Base-by-base conservation (phyloP, 1,140 invertebrate genomes). In the Drosophila albomicans region DNA sequence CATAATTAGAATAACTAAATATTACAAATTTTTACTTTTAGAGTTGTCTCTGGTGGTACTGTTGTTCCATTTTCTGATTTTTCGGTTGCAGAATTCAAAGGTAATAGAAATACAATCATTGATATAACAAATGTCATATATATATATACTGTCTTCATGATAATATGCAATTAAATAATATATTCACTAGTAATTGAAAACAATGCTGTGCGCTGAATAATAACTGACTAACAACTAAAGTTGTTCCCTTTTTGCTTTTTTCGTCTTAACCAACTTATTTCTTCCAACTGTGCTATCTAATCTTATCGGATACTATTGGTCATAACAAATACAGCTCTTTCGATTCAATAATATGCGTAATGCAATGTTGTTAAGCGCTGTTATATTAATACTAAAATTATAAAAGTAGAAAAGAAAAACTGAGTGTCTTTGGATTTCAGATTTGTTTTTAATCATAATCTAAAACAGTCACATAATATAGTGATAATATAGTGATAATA, bases 171-270 rank as follows among this genome's bases (percentile, higher is more conserved):
- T 43, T 16, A 30, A 38, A n/a, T 25, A 28, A 45, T 25, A 20
- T 11, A 15, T 25, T 35, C 11, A 7, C 30, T 35, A 38, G 46
- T 16, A 43, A 20, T 11, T 35, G 4, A 28, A 13, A n/a, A 7
- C 51, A 32, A 13, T n/a, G 28, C 15, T 62, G 38, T 52, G 13
- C 10, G 4, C 38, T 20, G 56, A 45, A 52, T 52, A 67, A 32
- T 43, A 61, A 41, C 71, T 69, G 41, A 74, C 57, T 69, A 69
- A 46, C 41, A 69, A 69, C 65, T 74, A 38, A 62, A 69, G 49
- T 32, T 7, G 15, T 20, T 2, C 10, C 20, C 7, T 56, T 62
- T 56, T 68, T 28, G 15, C 16, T 5, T 48, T 41, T 25, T 56
- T 25, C 6, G 56, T 38, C 41, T 69, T 56, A 74, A 41, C 49